Percentiles rank a stretch among this genome's conserved stretches.
Conservation (phyloP, 2,888 invertebrate species). For the Hetaerina titia region DNA sequence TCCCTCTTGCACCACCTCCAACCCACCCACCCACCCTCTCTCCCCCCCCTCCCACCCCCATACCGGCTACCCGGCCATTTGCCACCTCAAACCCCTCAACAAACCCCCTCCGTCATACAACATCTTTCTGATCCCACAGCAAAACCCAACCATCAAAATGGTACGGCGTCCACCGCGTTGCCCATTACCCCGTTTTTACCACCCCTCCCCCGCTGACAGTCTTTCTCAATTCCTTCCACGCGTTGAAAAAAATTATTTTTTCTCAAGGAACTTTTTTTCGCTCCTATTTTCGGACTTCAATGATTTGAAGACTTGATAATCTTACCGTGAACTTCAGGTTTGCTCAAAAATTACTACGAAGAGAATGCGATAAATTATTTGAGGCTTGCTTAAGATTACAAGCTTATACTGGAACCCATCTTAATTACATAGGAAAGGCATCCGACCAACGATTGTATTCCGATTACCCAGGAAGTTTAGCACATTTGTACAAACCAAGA, state of each 20-base stretch:
- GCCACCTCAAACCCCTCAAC: not conserved
- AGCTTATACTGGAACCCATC: not conserved
- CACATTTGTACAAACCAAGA: too few species aligned
- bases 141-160: slow-evolving; percentile 8
- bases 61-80: not conserved
- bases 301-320: not conserved
- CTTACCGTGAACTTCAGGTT: not conserved
- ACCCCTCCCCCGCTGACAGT: not conserved
- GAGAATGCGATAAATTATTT: not conserved
- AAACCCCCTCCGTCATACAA: not conserved
- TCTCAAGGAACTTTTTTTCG: not conserved
- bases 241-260: not conserved
- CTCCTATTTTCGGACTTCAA: not conserved
- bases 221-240: not conserved
- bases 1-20: slow-evolving; percentile 54
- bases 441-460: too few species aligned
- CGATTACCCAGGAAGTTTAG: too few species aligned
- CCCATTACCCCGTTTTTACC: not conserved
- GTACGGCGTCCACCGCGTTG: not conserved
- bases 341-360: not conserved
- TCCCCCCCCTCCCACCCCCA: not conserved
- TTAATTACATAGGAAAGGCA: not conserved
- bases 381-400: too few species aligned
- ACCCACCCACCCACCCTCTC: not conserved
- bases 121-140: not conserved